Conservation (phyloP, 2,113 vertebrate species). For the Rallus limicola region DNA sequence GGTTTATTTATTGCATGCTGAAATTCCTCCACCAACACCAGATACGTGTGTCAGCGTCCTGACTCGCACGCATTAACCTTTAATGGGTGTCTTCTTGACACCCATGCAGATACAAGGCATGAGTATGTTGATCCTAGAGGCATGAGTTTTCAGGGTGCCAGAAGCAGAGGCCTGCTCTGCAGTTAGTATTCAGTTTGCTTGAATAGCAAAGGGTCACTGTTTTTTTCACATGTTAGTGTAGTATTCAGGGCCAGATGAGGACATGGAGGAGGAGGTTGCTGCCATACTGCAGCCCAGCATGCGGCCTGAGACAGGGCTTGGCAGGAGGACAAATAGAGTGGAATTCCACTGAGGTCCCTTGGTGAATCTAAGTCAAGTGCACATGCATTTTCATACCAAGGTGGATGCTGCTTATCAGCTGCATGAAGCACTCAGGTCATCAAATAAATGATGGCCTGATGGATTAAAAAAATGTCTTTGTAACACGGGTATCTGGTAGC, state of each 20-base stretch:
- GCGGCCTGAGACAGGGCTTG: not conserved
- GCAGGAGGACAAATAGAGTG: not conserved
- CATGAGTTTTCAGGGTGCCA: not conserved
- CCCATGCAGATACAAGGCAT: not conserved
- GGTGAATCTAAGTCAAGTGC: not conserved
- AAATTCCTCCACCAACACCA: not conserved
- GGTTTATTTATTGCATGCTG: not conserved
- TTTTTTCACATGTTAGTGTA: not conserved
- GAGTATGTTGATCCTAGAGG: not conserved
- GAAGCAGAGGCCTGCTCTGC: not conserved
- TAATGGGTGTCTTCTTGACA: not conserved
- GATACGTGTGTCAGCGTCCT: rapidly evolving
- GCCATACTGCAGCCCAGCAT: not conserved
- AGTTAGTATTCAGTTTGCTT: not conserved
- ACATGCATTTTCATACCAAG: rapidly evolving
- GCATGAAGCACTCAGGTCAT: not conserved
- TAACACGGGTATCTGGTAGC: not conserved
- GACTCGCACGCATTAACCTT: not conserved
- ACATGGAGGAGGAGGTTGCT: not conserved
- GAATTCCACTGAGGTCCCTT: not conserved
- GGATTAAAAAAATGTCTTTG: not conserved
- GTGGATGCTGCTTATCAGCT: not conserved
- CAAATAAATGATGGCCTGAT: not conserved
- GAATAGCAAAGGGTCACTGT: not conserved
- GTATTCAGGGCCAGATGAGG: not conserved